Conservation (phyloP, 2,113 vertebrate genomes). For the Catagonus wagneri region DNA sequence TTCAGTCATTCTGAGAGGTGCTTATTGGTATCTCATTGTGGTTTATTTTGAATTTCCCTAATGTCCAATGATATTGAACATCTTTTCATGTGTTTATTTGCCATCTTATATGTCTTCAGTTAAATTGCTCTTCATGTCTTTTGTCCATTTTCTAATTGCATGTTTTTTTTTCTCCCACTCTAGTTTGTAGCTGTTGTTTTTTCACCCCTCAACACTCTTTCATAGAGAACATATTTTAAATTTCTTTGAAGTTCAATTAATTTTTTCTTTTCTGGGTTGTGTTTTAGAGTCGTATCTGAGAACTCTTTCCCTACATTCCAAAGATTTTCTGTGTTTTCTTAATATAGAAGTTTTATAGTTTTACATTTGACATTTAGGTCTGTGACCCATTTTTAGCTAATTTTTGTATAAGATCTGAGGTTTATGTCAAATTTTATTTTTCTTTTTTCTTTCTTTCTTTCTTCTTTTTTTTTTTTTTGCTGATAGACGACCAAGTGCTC, state of each 20-base stretch:
- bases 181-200: neutral
- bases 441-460: neutral
- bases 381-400: neutral
- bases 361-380: neutral
- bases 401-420: neutral
- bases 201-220: neutral
- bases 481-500: neutral
- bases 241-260: neutral
- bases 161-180: neutral
- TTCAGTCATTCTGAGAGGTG: neutral
- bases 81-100: neutral
- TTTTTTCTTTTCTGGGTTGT: neutral
- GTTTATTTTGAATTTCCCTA: neutral
- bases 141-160: neutral
- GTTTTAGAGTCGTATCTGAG: neutral
- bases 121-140: neutral
- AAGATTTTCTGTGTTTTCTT: neutral
- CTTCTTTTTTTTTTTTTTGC: neutral
- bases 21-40: neutral
- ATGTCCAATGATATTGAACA: neutral
- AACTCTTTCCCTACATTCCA: neutral
- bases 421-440: neutral
- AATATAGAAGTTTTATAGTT: neutral
- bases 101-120: neutral
- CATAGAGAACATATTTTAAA: neutral